phyloP scores from a whole-genome alignment of 2,113 vertebrate species.

The Acrocephalus arundinaceus region DNA sequence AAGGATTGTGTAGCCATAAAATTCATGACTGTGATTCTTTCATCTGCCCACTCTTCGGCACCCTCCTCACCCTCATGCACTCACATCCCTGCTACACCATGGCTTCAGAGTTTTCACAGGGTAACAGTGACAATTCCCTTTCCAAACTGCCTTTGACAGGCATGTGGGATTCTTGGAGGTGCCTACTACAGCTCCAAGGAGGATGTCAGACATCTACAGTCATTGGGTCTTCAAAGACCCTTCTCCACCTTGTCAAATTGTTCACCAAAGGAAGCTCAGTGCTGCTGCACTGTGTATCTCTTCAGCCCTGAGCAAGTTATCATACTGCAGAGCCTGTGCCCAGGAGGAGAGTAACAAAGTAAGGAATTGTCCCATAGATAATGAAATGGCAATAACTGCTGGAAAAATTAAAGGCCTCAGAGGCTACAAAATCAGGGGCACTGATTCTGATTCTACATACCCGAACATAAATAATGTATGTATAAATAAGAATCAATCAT shows the following conservation, averaged over 20 bases:
- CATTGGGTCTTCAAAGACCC: fast-evolving
- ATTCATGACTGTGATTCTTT: neutral
- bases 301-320: neutral
- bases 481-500: neutral
- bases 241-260: neutral
- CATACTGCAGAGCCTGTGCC: neutral
- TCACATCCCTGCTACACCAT: neutral
- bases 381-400: neutral
- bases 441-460: too few relatives aligned
- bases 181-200: neutral
- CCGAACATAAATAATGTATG: too few relatives aligned
- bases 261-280: neutral
- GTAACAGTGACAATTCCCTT: neutral
- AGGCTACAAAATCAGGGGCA: neutral
- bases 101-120: neutral
- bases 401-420: neutral
- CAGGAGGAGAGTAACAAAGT: neutral
- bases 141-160: neutral
- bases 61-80: neutral
- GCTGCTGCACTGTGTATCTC: neutral
- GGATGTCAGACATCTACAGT: neutral
- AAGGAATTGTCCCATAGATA: neutral
- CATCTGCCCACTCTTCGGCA: fast-evolving
- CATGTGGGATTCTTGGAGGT: neutral
- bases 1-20: neutral